These are phyloP conservation scores for Meriones unguiculatus DNA, from an alignment of 2,113 vertebrate species.

Conservation along the genomic window DNA sequence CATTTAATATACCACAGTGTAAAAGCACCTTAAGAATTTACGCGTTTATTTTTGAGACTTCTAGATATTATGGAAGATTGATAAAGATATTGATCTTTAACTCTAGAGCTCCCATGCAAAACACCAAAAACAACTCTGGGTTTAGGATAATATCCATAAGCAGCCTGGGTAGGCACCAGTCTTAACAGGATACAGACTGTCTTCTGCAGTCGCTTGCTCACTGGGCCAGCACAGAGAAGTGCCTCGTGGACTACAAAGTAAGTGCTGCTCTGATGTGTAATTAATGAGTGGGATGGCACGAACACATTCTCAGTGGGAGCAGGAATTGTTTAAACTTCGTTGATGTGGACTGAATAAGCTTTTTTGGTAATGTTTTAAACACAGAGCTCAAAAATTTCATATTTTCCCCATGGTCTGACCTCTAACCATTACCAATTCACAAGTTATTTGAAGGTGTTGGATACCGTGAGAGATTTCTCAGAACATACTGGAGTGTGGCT, in stretches of 20 bases:
- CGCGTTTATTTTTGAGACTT: background rate
- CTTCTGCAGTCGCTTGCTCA: background rate
- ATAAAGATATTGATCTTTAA: background rate
- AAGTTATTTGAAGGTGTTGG: constrained; percentile 68
- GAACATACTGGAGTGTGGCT: constrained; percentile 58
- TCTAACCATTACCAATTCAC: constrained; percentile 47
- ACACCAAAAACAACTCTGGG: background rate
- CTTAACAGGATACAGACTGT: fast-evolving
- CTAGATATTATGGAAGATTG: background rate
- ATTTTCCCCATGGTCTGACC: background rate
- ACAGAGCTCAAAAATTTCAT: background rate
- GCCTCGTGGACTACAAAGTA: background rate
- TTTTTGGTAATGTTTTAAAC: constrained; percentile 42
- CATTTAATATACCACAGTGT: background rate
- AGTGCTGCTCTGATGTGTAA: background rate
- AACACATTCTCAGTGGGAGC: background rate
- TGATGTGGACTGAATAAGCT: background rate
- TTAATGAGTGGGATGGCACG: background rate
- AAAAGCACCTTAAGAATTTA: background rate
- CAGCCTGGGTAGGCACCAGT: no score
- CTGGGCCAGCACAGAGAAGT: background rate
- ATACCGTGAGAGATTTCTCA: constrained; percentile 59
- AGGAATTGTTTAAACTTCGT: background rate
- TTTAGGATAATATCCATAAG: background rate
- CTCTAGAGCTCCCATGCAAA: background rate